phyloP scores from a whole-genome alignment of 2,113 vertebrate species.

The Vulpes lagopus region DNA sequence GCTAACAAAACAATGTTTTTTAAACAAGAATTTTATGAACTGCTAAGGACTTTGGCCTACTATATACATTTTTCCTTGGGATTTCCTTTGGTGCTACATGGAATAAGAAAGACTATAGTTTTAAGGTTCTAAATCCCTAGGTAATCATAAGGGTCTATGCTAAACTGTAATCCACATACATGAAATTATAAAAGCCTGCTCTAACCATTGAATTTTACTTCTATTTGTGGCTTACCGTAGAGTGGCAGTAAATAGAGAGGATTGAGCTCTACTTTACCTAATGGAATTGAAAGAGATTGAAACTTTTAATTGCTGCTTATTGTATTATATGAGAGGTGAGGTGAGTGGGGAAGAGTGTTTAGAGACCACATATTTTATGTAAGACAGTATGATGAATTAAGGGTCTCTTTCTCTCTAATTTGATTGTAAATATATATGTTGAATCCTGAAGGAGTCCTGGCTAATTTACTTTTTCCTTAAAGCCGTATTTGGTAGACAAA shows the following conservation, averaged over 20 bases:
- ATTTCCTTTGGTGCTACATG: slow-evolving; percentile 2
- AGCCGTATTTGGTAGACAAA: not conserved
- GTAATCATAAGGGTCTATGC: not conserved
- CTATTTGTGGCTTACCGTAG: not conserved
- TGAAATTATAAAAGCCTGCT: not conserved
- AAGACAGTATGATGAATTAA: not conserved
- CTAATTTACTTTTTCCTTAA: not conserved
- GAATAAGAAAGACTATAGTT: not conserved
- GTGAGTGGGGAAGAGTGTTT: not conserved
- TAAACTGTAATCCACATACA: not conserved
- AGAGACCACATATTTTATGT: not conserved
- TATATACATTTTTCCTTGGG: not conserved
- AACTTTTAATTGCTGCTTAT: not conserved
- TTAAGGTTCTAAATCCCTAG: not conserved
- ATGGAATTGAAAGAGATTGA: not conserved
- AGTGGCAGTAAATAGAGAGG: not conserved
- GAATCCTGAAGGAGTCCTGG: not conserved
- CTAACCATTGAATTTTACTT: not conserved
- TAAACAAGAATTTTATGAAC: not conserved
- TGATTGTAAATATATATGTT: not conserved
- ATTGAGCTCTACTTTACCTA: not conserved
- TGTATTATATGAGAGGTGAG: not conserved
- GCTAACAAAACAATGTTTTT: not conserved
- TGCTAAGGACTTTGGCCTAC: not conserved
- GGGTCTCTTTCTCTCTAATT: not conserved